Conservation (phyloP, 2,888 invertebrate genomes). For the Tricholauxania praeusta region DNA sequence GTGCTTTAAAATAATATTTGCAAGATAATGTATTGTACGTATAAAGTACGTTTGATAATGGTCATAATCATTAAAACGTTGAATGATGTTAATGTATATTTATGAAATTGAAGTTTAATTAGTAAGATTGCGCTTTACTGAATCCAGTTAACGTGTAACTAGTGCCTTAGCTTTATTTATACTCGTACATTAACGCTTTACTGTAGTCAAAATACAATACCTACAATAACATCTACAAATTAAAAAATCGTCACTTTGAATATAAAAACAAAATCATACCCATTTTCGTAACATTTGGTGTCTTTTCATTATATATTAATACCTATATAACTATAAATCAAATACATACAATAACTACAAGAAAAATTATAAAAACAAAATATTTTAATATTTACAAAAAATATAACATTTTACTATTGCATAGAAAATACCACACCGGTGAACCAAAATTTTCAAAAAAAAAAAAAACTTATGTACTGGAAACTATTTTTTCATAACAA, state of each 20-base stretch:
- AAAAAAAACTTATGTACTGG: too few species aligned
- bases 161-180: constrained; percentile 62
- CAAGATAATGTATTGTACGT: background rate
- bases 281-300: too few species aligned
- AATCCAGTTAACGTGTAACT: constrained; percentile 63
- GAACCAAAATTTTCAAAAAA: too few species aligned
- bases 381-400: constrained; percentile 19
- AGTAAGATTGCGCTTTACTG: constrained; percentile 13
- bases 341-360: constrained; percentile 14
- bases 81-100: background rate
- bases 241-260: background rate
- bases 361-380: constrained; percentile 7
- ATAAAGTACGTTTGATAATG: background rate
- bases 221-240: constrained; percentile 1
- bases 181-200: constrained; percentile 62
- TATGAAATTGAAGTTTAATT: constrained; percentile 15
- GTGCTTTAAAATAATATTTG: constrained; percentile 6
- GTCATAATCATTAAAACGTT: too few species aligned
- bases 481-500: constrained; percentile 4
- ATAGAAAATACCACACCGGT: background rate
- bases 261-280: too few species aligned
- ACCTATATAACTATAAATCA: constrained; percentile 21
- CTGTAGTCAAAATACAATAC: constrained; percentile 43
- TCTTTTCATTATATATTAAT: background rate
- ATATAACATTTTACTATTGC: constrained; percentile 1